phyloP scores from a whole-genome alignment of 2,113 vertebrate genomes.

The Monopterus albus region DNA sequence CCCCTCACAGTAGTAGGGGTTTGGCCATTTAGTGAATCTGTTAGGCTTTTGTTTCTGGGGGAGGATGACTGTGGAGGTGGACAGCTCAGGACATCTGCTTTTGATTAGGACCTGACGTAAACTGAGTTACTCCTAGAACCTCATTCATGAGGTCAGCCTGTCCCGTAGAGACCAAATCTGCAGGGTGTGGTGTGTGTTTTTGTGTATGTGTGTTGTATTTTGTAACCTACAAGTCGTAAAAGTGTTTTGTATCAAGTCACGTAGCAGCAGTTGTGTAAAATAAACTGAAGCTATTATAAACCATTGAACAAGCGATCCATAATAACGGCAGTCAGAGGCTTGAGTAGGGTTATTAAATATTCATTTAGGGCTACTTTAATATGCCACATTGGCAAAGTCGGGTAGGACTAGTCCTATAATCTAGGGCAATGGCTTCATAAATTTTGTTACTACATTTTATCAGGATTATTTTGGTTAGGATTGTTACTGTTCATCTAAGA shows the following conservation, averaged over 20 bases:
- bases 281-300: constrained; percentile 29
- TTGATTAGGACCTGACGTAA: constrained; percentile 69
- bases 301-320: background rate
- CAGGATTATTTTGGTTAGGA: background rate
- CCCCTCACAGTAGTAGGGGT: constrained; percentile 18
- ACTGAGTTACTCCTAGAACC: constrained; percentile 37
- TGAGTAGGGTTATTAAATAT: background rate
- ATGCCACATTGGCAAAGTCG: constrained; percentile 12
- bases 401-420: constrained; percentile 1
- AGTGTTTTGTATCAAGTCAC: constrained; percentile 36
- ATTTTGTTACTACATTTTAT: background rate
- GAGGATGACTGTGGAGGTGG: constrained; percentile 18
- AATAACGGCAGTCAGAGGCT: constrained; percentile 24
- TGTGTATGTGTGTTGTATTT: too few relatives aligned
- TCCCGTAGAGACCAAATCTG: constrained; percentile 9
- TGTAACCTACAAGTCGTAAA: too few relatives aligned
- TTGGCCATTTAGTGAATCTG: constrained; percentile 11
- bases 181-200: constrained; percentile 14
- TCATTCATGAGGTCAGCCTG: constrained; percentile 65
- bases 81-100: constrained; percentile 73
- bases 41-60: constrained; percentile 2
- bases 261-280: constrained; percentile 55
- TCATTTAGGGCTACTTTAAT: constrained; percentile 1
- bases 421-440: background rate
- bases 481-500: constrained; percentile 9